Evolutionary conservation across 2,113 vertebrate species (phyloP).

Genomic region (Pelobates fuscus): DNA sequence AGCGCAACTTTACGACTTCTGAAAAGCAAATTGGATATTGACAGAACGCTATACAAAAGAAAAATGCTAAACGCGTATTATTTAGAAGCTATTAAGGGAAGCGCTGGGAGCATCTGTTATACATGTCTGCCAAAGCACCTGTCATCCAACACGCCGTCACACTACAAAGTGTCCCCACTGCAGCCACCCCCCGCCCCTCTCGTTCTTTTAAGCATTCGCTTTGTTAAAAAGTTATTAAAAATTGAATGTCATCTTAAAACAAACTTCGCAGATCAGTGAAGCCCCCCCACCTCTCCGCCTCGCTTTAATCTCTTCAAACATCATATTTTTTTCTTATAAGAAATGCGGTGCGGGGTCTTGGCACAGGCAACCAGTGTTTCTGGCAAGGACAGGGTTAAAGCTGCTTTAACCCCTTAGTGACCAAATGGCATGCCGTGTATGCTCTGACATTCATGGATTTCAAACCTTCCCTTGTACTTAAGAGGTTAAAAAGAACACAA

Average conservation of each 20-base stretch:
- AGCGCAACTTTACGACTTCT: slow-evolving; percentile 83
- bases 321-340: slow-evolving; percentile 10
- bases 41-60: slow-evolving; percentile 73
- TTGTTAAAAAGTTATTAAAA: slow-evolving; percentile 80
- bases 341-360: neutral
- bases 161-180: slow-evolving; percentile 21
- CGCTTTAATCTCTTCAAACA: slow-evolving; percentile 67
- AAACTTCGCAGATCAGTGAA: slow-evolving; percentile 70
- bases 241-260: slow-evolving; percentile 71
- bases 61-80: slow-evolving; percentile 71
- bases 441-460: no score
- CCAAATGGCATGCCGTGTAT: no score
- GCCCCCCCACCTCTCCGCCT: slow-evolving; percentile 69
- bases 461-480: no score
- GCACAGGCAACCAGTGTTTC: slow-evolving; percentile 10
- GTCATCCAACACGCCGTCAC: slow-evolving; percentile 63
- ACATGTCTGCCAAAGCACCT: slow-evolving; percentile 78
- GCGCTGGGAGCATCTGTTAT: slow-evolving; percentile 73
- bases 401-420: no score
- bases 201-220: slow-evolving; percentile 62
- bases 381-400: neutral
- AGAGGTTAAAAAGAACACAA: no score
- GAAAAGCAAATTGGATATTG: slow-evolving; percentile 75
- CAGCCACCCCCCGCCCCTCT: neutral
- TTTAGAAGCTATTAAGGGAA: slow-evolving; percentile 75